Percentiles rank a stretch among this genome's conserved stretches.
phyloP scores from a whole-genome alignment of 2,888 invertebrate genomes.

The Ophion obscuratus region DNA sequence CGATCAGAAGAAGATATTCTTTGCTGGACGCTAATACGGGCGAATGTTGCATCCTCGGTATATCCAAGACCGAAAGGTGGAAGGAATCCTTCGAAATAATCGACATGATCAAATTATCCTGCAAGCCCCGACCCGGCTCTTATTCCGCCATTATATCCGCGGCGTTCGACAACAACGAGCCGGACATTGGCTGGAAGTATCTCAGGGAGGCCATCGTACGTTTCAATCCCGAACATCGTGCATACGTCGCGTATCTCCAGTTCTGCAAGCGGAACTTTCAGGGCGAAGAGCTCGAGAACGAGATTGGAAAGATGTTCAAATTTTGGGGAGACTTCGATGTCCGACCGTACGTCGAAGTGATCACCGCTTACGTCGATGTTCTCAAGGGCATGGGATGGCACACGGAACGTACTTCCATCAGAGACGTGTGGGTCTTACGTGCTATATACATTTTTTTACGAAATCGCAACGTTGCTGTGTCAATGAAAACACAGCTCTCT shows the following conservation, averaged over 20 bases:
- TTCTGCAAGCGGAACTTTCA: slow-evolving; percentile 84
- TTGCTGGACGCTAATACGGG: slow-evolving; percentile 87
- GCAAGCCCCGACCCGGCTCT: slow-evolving; percentile 84
- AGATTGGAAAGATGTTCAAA: slow-evolving; percentile 86
- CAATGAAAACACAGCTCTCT: background rate
- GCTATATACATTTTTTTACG: background rate
- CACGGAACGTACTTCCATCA: slow-evolving; percentile 69
- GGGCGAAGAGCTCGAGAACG: slow-evolving; percentile 79
- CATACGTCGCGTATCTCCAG: slow-evolving; percentile 86
- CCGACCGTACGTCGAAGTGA: slow-evolving; percentile 80
- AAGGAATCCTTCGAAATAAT: slow-evolving; percentile 86
- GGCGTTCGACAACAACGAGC: slow-evolving; percentile 86
- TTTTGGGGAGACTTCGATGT: slow-evolving; percentile 86
- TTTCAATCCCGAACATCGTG: slow-evolving; percentile 81
- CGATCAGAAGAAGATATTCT: slow-evolving; percentile 85
- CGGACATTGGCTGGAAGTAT: slow-evolving; percentile 87
- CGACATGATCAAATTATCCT: slow-evolving; percentile 86
- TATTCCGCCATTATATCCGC: slow-evolving; percentile 86
- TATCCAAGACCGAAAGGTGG: slow-evolving; percentile 89
- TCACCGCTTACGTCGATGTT: slow-evolving; percentile 76
- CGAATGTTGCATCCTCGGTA: slow-evolving; percentile 87
- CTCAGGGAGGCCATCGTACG: slow-evolving; percentile 85
- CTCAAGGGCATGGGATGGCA: slow-evolving; percentile 70
- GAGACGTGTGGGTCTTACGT: slow-evolving; percentile 53
- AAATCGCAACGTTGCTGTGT: background rate